Evolutionary conservation across 1,140 invertebrate species (phyloP).

Genomic region (Bombus affinis): DNA sequence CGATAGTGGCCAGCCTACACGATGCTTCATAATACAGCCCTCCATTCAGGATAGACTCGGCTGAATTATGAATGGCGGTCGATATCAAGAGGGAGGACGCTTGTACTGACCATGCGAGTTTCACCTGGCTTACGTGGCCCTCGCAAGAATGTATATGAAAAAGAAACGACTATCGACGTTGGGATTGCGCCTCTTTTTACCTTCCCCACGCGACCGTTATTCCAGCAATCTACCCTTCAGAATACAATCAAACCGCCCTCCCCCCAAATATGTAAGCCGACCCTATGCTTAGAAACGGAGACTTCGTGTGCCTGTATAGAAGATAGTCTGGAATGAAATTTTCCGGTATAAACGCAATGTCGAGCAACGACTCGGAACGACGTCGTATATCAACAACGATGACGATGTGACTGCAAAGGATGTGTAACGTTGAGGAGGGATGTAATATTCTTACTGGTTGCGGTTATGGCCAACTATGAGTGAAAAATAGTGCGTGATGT

Average conservation of each 20-base stretch:
- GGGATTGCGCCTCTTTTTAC: constrained; percentile 5
- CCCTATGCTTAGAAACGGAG: not conserved
- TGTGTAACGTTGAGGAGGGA: not conserved
- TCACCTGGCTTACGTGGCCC: constrained; percentile 22
- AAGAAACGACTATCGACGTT: constrained; percentile 38
- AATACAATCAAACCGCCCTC: constrained; percentile 34
- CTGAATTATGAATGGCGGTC: constrained; percentile 82
- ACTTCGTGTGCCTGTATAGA: not conserved
- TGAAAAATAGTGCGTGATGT: too few relatives aligned
- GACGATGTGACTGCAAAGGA: not conserved
- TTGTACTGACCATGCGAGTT: constrained; percentile 35
- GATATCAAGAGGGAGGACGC: constrained; percentile 66
- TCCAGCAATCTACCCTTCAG: constrained; percentile 36
- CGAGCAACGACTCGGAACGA: not conserved
- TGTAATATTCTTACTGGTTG: not conserved
- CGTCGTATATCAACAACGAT: not conserved
- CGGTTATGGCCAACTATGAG: not conserved
- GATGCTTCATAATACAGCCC: constrained; percentile 63
- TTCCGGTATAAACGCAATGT: not conserved
- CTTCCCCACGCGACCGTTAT: not conserved
- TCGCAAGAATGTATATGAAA: constrained; percentile 31
- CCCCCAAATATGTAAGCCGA: constrained; percentile 12
- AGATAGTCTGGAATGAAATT: not conserved
- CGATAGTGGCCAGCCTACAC: constrained; percentile 60
- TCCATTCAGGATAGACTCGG: constrained; percentile 77